Evolutionary conservation across 2,113 vertebrate species (phyloP).

Genomic region (Arizona elegans): DNA sequence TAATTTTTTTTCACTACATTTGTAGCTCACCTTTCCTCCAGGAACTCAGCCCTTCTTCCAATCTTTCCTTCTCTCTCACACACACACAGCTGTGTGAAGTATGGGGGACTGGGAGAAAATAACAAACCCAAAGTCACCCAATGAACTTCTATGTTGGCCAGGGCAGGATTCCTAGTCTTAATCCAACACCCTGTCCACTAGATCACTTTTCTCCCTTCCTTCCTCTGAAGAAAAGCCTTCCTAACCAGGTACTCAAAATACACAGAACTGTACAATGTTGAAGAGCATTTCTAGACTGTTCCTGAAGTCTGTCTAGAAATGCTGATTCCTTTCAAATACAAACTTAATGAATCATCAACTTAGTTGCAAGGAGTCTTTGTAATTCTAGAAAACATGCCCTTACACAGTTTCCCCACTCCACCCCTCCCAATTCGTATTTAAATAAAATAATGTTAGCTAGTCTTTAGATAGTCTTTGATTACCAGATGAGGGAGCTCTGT

Average conservation of each 20-base stretch:
- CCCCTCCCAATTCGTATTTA: not conserved
- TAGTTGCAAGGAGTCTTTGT: not conserved
- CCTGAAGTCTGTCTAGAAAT: not conserved
- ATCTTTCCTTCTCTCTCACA: not conserved
- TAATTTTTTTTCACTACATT: not conserved
- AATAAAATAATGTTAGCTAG: not conserved
- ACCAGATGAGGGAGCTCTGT: slow-evolving; percentile 17
- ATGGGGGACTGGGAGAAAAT: not conserved
- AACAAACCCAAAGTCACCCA: not conserved
- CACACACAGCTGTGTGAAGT: not conserved
- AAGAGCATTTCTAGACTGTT: not conserved
- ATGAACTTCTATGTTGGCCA: not conserved
- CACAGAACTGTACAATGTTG: not conserved
- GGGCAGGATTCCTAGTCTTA: not conserved
- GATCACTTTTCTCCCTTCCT: not conserved
- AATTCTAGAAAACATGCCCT: not conserved
- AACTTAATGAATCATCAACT: not conserved
- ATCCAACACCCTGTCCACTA: not conserved
- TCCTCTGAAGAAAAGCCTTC: not conserved
- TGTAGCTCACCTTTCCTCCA: not conserved
- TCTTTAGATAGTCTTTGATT: not conserved
- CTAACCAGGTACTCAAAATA: not conserved
- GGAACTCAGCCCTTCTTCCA: not conserved
- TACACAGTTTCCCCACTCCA: too few relatives aligned
- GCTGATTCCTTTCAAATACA: not conserved